Conservation (phyloP, 1,140 invertebrate species). For the Drosophila lowei region DNA sequence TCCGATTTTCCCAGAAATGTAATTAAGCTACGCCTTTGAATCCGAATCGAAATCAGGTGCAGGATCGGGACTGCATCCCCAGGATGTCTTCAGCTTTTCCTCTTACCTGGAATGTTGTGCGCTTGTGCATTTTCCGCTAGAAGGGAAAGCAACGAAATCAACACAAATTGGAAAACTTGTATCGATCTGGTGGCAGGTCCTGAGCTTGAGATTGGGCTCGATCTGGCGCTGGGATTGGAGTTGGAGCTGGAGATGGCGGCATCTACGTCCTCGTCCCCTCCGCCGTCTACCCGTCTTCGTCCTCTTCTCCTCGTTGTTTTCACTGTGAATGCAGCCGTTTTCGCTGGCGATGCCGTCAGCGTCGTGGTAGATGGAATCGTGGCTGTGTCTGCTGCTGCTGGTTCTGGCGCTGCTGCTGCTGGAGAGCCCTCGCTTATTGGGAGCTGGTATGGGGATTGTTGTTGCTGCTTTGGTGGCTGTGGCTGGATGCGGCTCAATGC, state of each 20-base stretch:
- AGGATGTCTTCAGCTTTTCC: background rate
- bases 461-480: constrained; percentile 45
- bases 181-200: constrained; percentile 39
- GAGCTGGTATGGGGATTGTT: constrained; percentile 11
- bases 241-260: too few relatives aligned
- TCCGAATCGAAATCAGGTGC: background rate
- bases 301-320: constrained; percentile 59
- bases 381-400: constrained; percentile 36
- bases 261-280: background rate
- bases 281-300: constrained; percentile 7
- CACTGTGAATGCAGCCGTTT: constrained; percentile 66
- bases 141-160: constrained; percentile 61
- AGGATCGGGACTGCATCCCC: too few relatives aligned
- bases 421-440: constrained; percentile 1
- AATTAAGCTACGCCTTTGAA: constrained; percentile 13
- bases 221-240: constrained; percentile 7
- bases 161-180: constrained; percentile 49
- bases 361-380: constrained; percentile 41
- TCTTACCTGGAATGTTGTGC: constrained; percentile 76
- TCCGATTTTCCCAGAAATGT: constrained; percentile 32
- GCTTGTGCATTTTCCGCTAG: constrained; percentile 63
- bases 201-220: background rate
- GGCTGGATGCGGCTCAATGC: constrained; percentile 81
- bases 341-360: constrained; percentile 47
- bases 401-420: constrained; percentile 17